Evolutionary conservation across 2,888 invertebrate genomes (phyloP).

Genomic region (Theretra japonica): DNA sequence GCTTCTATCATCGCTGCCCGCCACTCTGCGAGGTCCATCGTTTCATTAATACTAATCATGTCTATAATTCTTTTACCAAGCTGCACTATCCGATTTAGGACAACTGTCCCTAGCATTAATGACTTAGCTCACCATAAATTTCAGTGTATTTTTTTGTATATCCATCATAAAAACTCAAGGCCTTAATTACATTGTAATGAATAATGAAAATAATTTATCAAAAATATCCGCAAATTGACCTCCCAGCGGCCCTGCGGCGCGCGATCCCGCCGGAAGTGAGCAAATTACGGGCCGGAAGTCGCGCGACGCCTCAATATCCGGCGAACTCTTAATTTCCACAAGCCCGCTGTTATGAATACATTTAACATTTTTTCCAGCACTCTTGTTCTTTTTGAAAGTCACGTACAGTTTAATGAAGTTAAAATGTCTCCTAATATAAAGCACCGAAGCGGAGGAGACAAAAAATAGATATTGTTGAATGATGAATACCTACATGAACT

Average conservation of each 20-base stretch:
- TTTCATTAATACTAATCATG: too few species aligned
- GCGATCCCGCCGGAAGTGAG: constrained; percentile 30
- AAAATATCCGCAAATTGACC: not conserved
- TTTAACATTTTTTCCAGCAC: constrained; percentile 25
- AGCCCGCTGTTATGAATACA: constrained; percentile 23
- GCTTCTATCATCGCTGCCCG: too few species aligned
- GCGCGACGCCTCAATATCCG: constrained; percentile 38
- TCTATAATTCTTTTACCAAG: too few species aligned
- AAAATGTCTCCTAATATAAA: not conserved
- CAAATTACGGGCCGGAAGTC: constrained; percentile 35
- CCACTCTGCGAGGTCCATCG: too few species aligned
- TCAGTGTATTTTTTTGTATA: too few species aligned
- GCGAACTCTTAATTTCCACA: constrained; percentile 35
- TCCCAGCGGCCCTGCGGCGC: constrained; percentile 19
- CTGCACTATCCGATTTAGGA: too few species aligned
- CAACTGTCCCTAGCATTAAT: too few species aligned
- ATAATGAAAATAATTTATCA: constrained; percentile 1
- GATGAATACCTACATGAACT: too few species aligned
- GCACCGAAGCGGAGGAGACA: not conserved
- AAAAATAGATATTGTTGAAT: not conserved
- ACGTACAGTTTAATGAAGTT: constrained; percentile 19
- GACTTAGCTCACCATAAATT: too few species aligned
- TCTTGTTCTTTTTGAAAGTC: constrained; percentile 34
- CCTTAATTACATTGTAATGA: not conserved
- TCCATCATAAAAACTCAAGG: not conserved